phyloP scores from a whole-genome alignment of 2,888 invertebrate genomes.

The Caenorhabditis sp. region DNA sequence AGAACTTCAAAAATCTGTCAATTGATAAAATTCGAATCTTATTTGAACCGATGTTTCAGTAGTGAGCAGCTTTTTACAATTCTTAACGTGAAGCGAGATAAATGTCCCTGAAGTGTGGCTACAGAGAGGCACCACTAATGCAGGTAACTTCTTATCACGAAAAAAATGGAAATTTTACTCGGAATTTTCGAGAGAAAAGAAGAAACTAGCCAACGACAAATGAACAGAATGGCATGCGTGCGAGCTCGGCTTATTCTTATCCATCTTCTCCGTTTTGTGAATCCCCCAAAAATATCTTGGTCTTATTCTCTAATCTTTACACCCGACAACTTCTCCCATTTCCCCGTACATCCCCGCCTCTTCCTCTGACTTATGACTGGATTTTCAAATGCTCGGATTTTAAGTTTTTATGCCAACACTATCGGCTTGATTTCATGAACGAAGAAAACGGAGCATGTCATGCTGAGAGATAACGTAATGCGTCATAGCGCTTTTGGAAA shows the following conservation, averaged over 20 bases:
- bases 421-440: neutral
- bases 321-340: slow-evolving; percentile 3
- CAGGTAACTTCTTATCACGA: too few relatives aligned
- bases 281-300: slow-evolving; percentile 34
- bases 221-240: neutral
- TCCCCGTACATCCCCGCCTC: slow-evolving; percentile 33
- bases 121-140: too few relatives aligned
- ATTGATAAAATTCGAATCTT: too few relatives aligned
- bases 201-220: neutral
- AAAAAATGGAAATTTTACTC: too few relatives aligned
- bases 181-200: neutral
- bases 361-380: slow-evolving; percentile 26
- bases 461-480: neutral
- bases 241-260: slow-evolving; percentile 32
- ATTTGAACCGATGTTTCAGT: too few relatives aligned
- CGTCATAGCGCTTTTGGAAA: slow-evolving; percentile 11
- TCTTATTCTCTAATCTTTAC: slow-evolving; percentile 36
- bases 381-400: slow-evolving; percentile 6
- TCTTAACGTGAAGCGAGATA: too few relatives aligned
- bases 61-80: too few relatives aligned
- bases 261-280: neutral
- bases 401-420: slow-evolving; percentile 1
- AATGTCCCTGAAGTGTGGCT: too few relatives aligned
- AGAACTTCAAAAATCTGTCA: too few relatives aligned
- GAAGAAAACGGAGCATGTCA: neutral